Evolutionary conservation across 1,140 invertebrate genomes (phyloP), one percentile per base, ranked within the genome.

Genomic region (Pogonognathellus flavescens): DNA sequence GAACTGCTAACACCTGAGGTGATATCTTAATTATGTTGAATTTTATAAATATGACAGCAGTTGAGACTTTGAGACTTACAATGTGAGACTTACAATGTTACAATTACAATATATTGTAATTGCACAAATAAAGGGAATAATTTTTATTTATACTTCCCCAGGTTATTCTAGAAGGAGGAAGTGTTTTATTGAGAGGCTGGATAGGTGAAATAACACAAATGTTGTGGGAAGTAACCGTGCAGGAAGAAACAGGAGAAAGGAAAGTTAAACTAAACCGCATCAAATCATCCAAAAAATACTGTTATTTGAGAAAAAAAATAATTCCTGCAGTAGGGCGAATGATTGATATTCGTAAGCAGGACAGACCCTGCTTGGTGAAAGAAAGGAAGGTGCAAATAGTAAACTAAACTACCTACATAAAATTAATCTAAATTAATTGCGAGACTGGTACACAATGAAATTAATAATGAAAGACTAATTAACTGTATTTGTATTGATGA

Each of bases 141-240:
- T n/a, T n/a, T n/a, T 20, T 60, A 66, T 72, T 8, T 18, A 4
- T 49, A n/a, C n/a, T n/a, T n/a, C n/a, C n/a, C n/a, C n/a, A 72
- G 66, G 66, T 49, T 13, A 72, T 18, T 16, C 10, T 72, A 2
- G 14, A 50, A 16, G 14, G 16, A 9, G 25, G 62, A 13, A 66
- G n/a, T 4, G n/a, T 76, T 18, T 49, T 76, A n/a, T 50, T 76
- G 31, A 50, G 18, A 0, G 70, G 70, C n/a, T 76, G 70, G 70
- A 50, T 76, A 10, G 70, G 70, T n/a, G 31, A 76, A 76, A n/a
- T 50, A 49, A 10, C 14, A 49, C 5, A 50, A 0, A 76, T 49
- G 41, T n/a, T 16, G 7, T 76, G 70, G 70, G 10, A 25, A 4
- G 16, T 76, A 6, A 31, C 6, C n/a, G 5, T 76, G 5, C 0